Base-by-base conservation (phyloP, 2,797 vertebrate species). In the Oreonectes daqikongensis region DNA sequence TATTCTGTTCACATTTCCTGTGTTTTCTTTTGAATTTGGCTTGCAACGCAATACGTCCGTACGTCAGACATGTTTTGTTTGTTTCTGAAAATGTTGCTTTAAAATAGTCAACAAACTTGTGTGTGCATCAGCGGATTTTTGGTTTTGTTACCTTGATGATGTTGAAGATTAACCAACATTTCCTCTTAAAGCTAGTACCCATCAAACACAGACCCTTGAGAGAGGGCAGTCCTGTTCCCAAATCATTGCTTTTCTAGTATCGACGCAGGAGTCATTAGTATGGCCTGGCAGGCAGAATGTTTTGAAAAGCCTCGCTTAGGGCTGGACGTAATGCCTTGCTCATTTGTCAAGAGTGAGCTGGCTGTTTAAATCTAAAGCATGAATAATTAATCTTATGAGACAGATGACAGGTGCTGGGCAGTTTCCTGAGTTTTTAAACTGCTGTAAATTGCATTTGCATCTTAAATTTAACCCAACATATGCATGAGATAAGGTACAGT, bases 41-140 rank as follows among this genome's bases (percentile, higher is more conserved):
- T 69, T 81, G 74, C 26, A 24, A 87, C 69, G 17, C 46, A 70
- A 78, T 85, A 79, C 83, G 66, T 81, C 81, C n/a, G 2, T 77
- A 79, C 75, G 80, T 85, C 83, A 1, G 55, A 32, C 14, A n/a
- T 69, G 30, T 75, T 32, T 70, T 42, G 48, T 64, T 73, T 57
- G 50, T 72, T 69, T 78, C 35, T 12, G 15, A 57, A 26, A 65
- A 48, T 64, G 24, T 17, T 14, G 30, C 20, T 11, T 20, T 30
- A n/a, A n/a, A n/a, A n/a, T n/a, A n/a, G 18, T 14, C 20, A 11
- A 11, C 30, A 73, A 64, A 65, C 72, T 24, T 71, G 32, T 22
- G 15, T 55, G 52, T 57, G 38, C 17, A 28, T 71, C 52, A 20
- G 15, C 59, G 30, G 20, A n/a, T 3, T 1, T 65, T 14, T 42